phyloP scores from a whole-genome alignment of 2,797 vertebrate species.

The Lophius americanus region DNA sequence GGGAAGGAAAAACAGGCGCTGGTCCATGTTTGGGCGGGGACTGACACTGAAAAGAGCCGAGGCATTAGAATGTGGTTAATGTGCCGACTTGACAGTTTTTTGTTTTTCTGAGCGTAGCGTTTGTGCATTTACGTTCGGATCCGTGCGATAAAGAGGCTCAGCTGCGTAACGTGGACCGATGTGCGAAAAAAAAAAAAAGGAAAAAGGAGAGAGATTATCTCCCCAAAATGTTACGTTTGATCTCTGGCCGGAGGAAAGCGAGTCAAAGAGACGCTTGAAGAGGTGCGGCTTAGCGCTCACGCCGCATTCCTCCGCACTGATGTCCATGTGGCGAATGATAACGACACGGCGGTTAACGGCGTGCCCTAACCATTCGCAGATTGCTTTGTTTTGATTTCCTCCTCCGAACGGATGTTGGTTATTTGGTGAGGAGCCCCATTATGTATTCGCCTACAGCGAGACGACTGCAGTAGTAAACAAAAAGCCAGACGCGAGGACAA shows the following conservation, averaged over 20 bases:
- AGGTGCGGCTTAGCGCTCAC: slow-evolving; percentile 26
- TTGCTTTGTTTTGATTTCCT: slow-evolving; percentile 62
- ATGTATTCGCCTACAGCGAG: slow-evolving; percentile 49
- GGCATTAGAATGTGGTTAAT: slow-evolving; percentile 17
- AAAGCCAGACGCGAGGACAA: slow-evolving; percentile 60
- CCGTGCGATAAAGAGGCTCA: slow-evolving; percentile 14
- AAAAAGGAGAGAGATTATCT: too few species aligned
- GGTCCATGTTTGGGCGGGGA: slow-evolving; percentile 37
- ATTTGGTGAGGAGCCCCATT: slow-evolving; percentile 50
- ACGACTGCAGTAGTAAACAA: slow-evolving; percentile 63
- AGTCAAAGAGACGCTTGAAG: background rate
- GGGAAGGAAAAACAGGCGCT: slow-evolving; percentile 44
- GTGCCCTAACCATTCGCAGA: slow-evolving; percentile 65
- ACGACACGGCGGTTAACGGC: slow-evolving; percentile 59
- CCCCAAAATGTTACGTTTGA: background rate
- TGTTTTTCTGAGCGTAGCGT: background rate
- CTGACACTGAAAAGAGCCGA: slow-evolving; percentile 21
- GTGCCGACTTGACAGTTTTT: slow-evolving; percentile 16
- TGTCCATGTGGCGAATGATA: slow-evolving; percentile 57
- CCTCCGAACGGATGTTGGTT: slow-evolving; percentile 61
- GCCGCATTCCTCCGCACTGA: slow-evolving; percentile 30
- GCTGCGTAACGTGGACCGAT: slow-evolving; percentile 16
- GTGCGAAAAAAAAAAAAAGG: slow-evolving; percentile 6
- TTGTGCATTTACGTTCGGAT: slow-evolving; percentile 46
- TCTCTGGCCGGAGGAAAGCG: background rate